Conservation (phyloP, 2,888 invertebrate species). For the Erebia aethiops region DNA sequence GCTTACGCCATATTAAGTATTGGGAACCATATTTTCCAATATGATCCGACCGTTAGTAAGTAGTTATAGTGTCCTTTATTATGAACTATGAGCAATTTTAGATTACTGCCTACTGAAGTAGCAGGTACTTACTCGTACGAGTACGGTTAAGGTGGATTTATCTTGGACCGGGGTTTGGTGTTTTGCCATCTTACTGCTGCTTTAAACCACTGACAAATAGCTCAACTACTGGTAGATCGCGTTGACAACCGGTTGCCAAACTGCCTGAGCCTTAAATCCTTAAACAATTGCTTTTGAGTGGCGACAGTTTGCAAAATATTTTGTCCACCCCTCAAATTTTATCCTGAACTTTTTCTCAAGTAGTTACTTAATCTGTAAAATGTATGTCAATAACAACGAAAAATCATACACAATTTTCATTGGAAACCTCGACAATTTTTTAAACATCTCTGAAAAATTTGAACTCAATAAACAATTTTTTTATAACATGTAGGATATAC, state of each 20-base stretch:
- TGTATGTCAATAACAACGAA: not conserved
- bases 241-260: not conserved
- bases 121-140: not conserved
- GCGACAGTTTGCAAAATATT: not conserved
- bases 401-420: not conserved
- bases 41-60: constrained; percentile 30
- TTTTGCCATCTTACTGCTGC: not conserved
- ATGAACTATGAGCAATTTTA: constrained; percentile 15
- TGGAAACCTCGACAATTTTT: not conserved
- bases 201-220: not conserved
- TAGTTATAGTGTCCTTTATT: constrained; percentile 10
- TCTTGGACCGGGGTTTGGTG: not conserved
- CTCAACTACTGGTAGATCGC: no score
- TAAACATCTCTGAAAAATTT: not conserved
- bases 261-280: not conserved
- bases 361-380: not conserved
- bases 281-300: not conserved
- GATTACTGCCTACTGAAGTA: constrained; percentile 13
- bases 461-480: no score
- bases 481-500: no score
- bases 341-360: not conserved
- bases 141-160: not conserved
- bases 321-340: not conserved
- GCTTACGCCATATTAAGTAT: constrained; percentile 58
- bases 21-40: constrained; percentile 49